These are phyloP conservation scores for Clarias platycephalus DNA, from an alignment of 2,797 vertebrate genomes.

Conservation along the genomic window DNA sequence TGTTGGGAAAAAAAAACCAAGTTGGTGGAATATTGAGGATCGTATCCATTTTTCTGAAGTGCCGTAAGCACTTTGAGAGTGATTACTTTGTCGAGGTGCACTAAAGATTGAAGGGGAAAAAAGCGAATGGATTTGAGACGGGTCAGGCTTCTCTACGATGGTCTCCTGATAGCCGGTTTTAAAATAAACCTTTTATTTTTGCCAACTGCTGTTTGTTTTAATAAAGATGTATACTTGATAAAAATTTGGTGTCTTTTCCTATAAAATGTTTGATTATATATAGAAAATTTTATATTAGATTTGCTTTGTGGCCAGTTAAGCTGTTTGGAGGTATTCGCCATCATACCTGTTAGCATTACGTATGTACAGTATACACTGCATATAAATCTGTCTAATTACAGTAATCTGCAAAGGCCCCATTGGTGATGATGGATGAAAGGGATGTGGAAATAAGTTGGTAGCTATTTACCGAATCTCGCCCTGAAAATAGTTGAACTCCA, in stretches of 20 bases:
- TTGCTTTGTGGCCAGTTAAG: neutral
- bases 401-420: neutral
- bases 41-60: neutral
- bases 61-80: constrained; percentile 3
- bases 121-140: neutral
- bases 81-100: constrained; percentile 11
- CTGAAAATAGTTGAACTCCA: neutral
- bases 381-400: neutral
- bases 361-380: neutral
- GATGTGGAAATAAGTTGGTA: neutral
- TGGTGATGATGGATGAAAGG: neutral
- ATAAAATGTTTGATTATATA: no score
- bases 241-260: neutral
- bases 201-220: constrained; percentile 71
- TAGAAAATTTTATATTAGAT: neutral
- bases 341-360: neutral
- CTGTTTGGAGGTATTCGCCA: neutral
- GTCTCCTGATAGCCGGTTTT: constrained; percentile 32
- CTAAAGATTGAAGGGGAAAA: constrained; percentile 14
- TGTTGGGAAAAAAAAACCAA: neutral
- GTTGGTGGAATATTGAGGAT: neutral
- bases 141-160: neutral
- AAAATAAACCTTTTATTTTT: constrained; percentile 71
- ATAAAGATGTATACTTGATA: constrained; percentile 70
- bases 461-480: neutral